Conservation (phyloP, 1,140 invertebrate genomes). For the Bombus ignitus region DNA sequence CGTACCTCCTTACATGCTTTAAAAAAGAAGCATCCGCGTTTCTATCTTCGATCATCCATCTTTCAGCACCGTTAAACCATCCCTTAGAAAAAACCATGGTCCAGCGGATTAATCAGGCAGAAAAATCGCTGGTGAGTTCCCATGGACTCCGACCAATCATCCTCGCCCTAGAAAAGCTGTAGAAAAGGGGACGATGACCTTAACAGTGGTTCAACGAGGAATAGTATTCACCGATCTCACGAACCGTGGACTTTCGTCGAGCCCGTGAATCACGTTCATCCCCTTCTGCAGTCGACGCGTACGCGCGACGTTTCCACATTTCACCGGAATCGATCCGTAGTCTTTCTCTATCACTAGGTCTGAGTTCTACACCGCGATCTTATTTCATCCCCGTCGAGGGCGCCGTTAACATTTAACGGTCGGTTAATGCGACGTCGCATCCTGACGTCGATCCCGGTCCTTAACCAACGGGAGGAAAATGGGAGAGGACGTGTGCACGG, state of each 20-base stretch:
- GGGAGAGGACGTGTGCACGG: too few species aligned
- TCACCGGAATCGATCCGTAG: not conserved
- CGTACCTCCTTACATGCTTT: too few species aligned
- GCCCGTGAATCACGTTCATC: conserved; percentile 55
- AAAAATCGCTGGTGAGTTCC: conserved; percentile 6
- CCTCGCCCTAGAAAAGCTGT: not conserved
- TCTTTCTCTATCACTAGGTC: not conserved
- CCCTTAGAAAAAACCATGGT: not conserved
- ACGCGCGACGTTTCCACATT: not conserved
- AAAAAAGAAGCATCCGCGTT: not conserved
- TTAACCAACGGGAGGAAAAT: too few species aligned
- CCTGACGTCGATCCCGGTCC: too few species aligned
- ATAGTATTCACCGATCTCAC: conserved; percentile 39
- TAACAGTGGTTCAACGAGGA: conserved; percentile 36
- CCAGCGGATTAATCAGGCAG: conserved; percentile 24
- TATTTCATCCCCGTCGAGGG: conserved; percentile 57
- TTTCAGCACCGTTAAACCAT: not conserved
- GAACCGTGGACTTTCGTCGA: not conserved
- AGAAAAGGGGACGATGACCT: not conserved
- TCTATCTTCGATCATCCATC: not conserved
- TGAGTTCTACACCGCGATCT: conserved; percentile 32
- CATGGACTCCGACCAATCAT: not conserved
- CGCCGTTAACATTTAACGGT: conserved; percentile 62
- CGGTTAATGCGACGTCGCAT: conserved; percentile 52
- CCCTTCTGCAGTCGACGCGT: conserved; percentile 58